Conservation (phyloP, 1,140 invertebrate species). For the Drosophila micromelanica region DNA sequence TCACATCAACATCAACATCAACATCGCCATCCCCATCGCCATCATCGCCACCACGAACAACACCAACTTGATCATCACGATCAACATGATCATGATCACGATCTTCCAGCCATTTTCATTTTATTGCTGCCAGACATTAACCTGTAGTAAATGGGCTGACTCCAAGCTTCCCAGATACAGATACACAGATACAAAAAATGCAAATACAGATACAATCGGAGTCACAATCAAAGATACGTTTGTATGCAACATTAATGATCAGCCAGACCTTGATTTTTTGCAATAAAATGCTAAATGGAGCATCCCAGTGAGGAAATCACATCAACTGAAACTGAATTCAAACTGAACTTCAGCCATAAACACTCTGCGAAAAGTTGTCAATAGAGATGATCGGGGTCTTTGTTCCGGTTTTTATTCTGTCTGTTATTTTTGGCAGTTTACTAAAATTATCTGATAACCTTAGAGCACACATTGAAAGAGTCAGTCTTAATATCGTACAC, state of each 20-base stretch:
- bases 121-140: conserved; percentile 51
- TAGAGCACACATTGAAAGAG: conserved; percentile 1
- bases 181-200: not conserved
- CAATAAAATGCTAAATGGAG: conserved; percentile 34
- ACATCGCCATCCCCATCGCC: conserved; percentile 33
- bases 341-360: not conserved
- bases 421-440: conserved; percentile 14
- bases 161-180: conserved; percentile 42
- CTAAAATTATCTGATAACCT: conserved; percentile 26
- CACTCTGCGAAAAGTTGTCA: conserved; percentile 12
- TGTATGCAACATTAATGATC: conserved; percentile 67
- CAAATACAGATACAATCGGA: conserved; percentile 15
- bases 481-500: not conserved
- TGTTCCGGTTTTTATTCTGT: conserved; percentile 1
- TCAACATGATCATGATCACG: conserved; percentile 30
- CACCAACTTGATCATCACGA: not conserved
- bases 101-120: conserved; percentile 59
- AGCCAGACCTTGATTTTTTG: conserved; percentile 50
- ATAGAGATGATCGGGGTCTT: conserved; percentile 7
- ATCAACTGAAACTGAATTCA: not conserved
- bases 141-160: conserved; percentile 57
- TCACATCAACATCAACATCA: conserved; percentile 50
- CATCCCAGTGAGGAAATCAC: conserved; percentile 22
- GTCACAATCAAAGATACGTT: not conserved
- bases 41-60: conserved; percentile 5